Conservation (phyloP, 2,888 invertebrate genomes). For the Sepiola atlantica region DNA sequence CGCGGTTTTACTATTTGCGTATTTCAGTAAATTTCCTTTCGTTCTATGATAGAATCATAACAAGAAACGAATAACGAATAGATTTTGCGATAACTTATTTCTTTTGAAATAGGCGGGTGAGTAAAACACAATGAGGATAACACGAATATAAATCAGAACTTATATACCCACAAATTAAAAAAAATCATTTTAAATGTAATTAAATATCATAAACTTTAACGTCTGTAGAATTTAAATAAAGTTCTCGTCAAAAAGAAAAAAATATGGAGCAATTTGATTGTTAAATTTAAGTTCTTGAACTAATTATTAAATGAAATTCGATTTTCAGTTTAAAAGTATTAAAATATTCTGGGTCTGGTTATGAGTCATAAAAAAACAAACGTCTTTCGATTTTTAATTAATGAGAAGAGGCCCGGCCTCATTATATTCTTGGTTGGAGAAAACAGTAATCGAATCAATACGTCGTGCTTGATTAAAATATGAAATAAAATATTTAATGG, state of each 20-base stretch:
- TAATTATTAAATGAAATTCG: not conserved
- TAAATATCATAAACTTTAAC: not conserved
- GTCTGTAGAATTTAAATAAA: not conserved
- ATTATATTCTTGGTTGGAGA: not conserved
- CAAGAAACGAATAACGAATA: not conserved
- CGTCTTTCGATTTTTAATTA: not conserved
- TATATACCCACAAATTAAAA: not conserved
- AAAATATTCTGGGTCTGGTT: not conserved
- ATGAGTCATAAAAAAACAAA: not conserved
- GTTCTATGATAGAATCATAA: not conserved
- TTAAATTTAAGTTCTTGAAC: not conserved
- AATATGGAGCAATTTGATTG: not conserved
- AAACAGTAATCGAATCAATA: not conserved
- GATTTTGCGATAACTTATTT: not conserved
- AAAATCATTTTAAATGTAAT: not conserved
- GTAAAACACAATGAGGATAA: not conserved
- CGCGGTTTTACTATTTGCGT: no score
- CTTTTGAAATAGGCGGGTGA: not conserved
- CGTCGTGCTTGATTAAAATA: not conserved
- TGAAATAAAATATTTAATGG: not conserved
- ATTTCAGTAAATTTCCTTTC: not conserved
- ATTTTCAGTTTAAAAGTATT: not conserved
- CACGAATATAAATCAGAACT: not conserved
- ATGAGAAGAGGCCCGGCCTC: constrained; percentile 5
- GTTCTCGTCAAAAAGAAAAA: not conserved